These are phyloP conservation scores for Drosophila sproati DNA, from an alignment of 1,140 invertebrate species.

Conservation along the genomic window DNA sequence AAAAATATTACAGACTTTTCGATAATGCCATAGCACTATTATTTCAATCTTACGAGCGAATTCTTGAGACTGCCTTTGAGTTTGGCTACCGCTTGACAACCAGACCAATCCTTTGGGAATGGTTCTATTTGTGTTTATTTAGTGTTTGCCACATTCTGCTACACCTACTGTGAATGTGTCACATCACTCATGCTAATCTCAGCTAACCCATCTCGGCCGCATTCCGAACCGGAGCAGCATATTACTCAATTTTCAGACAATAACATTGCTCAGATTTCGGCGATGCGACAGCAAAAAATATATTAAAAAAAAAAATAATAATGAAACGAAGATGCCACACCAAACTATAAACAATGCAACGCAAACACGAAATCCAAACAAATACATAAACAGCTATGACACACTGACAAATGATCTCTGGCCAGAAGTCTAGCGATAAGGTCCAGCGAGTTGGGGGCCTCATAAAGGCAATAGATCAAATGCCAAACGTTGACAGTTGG, in stretches of 20 bases:
- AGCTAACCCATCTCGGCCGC: conserved; percentile 65
- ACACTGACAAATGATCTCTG: conserved; percentile 75
- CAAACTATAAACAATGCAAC: conserved; percentile 51
- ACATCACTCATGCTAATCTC: conserved; percentile 66
- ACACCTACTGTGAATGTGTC: conserved; percentile 16
- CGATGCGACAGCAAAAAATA: conserved; percentile 30
- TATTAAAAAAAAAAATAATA: conserved; percentile 23
- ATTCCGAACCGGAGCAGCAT: conserved; percentile 53
- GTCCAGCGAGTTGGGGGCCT: conserved; percentile 19
- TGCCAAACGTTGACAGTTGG: conserved; percentile 46
- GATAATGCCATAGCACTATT: conserved; percentile 7
- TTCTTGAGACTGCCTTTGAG: conserved; percentile 13
- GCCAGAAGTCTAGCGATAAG: conserved; percentile 54
- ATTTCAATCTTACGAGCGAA: conserved; percentile 48
- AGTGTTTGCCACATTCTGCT: conserved; percentile 34
- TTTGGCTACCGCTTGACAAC: conserved; percentile 44
- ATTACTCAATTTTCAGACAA: conserved; percentile 76
- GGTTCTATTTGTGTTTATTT: conserved; percentile 10
- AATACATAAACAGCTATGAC: conserved; percentile 46
- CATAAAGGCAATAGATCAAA: conserved; percentile 59
- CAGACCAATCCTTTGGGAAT: conserved; percentile 11
- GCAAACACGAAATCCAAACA: conserved; percentile 14
- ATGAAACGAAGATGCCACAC: conserved; percentile 66
- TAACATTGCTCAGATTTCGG: conserved; percentile 69
- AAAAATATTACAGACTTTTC: too few relatives aligned